Conservation (phyloP, 2,888 invertebrate genomes). For the Diaphora mendica region DNA sequence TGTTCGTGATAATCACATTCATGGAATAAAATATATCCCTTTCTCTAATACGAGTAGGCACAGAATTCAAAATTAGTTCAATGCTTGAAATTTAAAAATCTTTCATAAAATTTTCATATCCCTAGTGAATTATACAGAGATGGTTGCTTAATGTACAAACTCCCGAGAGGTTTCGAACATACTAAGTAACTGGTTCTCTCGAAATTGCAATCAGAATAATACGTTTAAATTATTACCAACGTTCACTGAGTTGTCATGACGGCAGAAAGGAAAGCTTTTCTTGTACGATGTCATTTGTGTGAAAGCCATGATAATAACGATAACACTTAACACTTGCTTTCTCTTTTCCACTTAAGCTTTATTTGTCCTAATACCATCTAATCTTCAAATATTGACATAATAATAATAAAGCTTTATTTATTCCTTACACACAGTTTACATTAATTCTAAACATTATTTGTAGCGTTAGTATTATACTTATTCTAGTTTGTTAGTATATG, state of each 20-base stretch:
- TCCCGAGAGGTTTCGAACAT: background rate
- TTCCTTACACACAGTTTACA: too few relatives aligned
- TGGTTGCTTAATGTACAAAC: background rate
- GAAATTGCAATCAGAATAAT: background rate
- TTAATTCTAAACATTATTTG: too few relatives aligned
- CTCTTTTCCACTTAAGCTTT: background rate
- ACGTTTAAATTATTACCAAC: background rate
- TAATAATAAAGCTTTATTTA: too few relatives aligned
- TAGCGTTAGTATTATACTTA: too few relatives aligned
- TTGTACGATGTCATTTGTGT: slow-evolving; percentile 5
- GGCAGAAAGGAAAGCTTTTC: background rate
- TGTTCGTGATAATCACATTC: background rate
- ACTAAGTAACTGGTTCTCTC: background rate
- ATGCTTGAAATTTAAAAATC: background rate
- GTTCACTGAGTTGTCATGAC: background rate
- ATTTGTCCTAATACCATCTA: background rate
- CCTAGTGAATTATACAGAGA: background rate
- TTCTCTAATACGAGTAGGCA: background rate
- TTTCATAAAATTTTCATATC: background rate
- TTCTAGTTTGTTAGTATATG: too few relatives aligned
- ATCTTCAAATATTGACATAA: background rate
- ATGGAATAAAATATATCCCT: background rate
- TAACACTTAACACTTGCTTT: slow-evolving; percentile 12
- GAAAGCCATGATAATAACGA: slow-evolving; percentile 2
- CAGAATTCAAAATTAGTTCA: background rate